A percentile compares a stretch with the other conserved stretches of the same genome.
These are phyloP conservation scores for Eupithecia abbreviata DNA, from an alignment of 2,888 invertebrate genomes.

Conservation along the genomic window DNA sequence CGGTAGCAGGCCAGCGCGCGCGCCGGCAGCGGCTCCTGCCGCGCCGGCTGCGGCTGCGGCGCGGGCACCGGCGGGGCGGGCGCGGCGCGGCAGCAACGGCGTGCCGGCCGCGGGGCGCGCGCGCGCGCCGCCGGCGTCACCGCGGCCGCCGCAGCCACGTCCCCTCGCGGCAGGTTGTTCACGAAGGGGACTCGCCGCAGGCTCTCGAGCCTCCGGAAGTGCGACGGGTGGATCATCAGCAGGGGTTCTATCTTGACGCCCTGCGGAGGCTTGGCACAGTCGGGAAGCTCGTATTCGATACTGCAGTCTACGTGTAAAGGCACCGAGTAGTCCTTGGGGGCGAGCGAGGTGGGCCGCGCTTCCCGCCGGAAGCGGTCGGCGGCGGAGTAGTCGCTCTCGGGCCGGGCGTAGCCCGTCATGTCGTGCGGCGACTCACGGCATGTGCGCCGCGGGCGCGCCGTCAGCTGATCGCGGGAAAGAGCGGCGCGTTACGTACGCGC, in stretches of 20 bases:
- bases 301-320: conserved; percentile 95
- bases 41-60: conserved; percentile 55
- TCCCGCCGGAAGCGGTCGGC: conserved; percentile 77
- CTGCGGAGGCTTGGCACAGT: conserved; percentile 93
- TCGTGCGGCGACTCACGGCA: conserved; percentile 79
- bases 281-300: conserved; percentile 95
- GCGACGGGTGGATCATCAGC: conserved; percentile 95
- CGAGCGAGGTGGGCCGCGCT: conserved; percentile 77
- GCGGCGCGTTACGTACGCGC: conserved; percentile 70
- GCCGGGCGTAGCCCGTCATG: conserved; percentile 82
- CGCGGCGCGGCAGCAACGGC: conserved; percentile 60
- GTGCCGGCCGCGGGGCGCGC: conserved; percentile 51
- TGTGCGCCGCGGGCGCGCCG: conserved; percentile 77
- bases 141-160: conserved; percentile 58
- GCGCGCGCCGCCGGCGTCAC: conserved; percentile 54
- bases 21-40: conserved; percentile 54
- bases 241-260: conserved; percentile 92
- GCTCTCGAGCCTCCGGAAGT: conserved; percentile 93
- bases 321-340: conserved; percentile 92
- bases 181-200: conserved; percentile 92
- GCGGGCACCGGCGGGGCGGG: conserved; percentile 51
- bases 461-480: conserved; percentile 72
- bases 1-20: conserved; percentile 60
- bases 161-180: conserved; percentile 88
- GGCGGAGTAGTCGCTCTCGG: conserved; percentile 79